These are phyloP conservation scores for Apostichopus parvimensis DNA, from an alignment of 35 echinoderm and acorn worm genomes.

Conservation along the genomic window DNA sequence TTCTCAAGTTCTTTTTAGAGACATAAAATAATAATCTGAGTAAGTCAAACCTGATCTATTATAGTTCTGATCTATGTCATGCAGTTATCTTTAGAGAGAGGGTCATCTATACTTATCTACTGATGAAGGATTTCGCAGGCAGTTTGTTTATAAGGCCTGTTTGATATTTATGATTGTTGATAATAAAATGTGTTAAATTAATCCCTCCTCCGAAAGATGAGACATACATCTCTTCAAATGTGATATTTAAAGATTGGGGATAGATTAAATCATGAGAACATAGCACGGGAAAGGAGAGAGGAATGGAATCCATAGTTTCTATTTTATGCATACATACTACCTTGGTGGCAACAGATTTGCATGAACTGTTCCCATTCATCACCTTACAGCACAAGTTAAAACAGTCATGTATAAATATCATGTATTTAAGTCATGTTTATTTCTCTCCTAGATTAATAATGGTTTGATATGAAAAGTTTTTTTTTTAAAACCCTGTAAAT, in stretches of 20 bases:
- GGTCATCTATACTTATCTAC: neutral
- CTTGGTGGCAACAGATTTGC: neutral
- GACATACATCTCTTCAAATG: neutral
- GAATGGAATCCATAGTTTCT: neutral
- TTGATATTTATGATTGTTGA: constrained; percentile 48
- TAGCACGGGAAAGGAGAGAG: neutral
- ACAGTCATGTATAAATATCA: neutral
- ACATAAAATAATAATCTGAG: too few relatives aligned
- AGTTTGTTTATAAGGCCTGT: constrained; percentile 48
- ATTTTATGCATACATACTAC: neutral
- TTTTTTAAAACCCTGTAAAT: too few relatives aligned
- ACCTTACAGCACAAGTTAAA: too few relatives aligned
- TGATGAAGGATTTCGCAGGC: neutral
- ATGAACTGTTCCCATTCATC: too few relatives aligned
- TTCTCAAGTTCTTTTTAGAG: neutral
- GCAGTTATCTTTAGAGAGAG: neutral
- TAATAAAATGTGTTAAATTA: constrained; percentile 51
- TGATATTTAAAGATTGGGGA: neutral
- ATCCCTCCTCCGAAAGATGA: constrained; percentile 10
- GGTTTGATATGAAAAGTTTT: neutral
- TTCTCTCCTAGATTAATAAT: neutral
- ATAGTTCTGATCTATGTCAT: too few relatives aligned
- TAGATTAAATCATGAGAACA: neutral
- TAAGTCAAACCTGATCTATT: too few relatives aligned
- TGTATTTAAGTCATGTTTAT: neutral